Evolutionary conservation across 1,140 invertebrate species (phyloP), one percentile per base, ranked within the genome.

Genomic region (Papilio xuthus): DNA sequence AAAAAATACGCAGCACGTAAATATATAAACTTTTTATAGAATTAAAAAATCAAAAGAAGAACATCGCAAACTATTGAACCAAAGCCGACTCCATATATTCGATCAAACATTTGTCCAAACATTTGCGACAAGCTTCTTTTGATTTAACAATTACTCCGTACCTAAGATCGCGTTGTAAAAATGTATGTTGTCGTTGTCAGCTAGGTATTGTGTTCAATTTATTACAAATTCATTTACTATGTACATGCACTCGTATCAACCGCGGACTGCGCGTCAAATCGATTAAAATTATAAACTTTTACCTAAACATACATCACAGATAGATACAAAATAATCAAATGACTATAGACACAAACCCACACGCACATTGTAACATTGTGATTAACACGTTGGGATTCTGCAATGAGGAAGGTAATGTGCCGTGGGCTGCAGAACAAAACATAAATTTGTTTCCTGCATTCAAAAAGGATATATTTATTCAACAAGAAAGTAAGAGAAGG

Each of bases 261-360:
- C 83, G 85, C 82, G 77, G 80, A 85, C 82, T 83, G 80, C 81
- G 84, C 83, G 82, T 83, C 82, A 83, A 84, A 88, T 63, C 80
- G 85, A 90, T 92, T 91, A 86, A 89, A 88, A 86, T 85, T 85
- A 88, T 90, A 80, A 89, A 90, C 90, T 91, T 93, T 91, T 90
- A 90, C 91, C 91, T 93, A 91, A 92, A 89, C 84, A 90, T 91
- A 93, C 84, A 93, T 92, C 89, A 93, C 90, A 93, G 89, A 90
- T 93, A 87, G 84, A 90, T 82, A 84, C 86, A 91, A 85, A 88
- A 89, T 90, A 90, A 89, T 78, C 83, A 82, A 73, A 73, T 73
- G 56, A 80, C 70, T 70, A 77, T 47, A 80, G 72, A 76, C 60
- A 67, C 79, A 67, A 69, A 63, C 60, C 28, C 56, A 13, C 60